Base-by-base conservation (phyloP, 2,888 invertebrate species). In the Dryadula phaetusa region DNA sequence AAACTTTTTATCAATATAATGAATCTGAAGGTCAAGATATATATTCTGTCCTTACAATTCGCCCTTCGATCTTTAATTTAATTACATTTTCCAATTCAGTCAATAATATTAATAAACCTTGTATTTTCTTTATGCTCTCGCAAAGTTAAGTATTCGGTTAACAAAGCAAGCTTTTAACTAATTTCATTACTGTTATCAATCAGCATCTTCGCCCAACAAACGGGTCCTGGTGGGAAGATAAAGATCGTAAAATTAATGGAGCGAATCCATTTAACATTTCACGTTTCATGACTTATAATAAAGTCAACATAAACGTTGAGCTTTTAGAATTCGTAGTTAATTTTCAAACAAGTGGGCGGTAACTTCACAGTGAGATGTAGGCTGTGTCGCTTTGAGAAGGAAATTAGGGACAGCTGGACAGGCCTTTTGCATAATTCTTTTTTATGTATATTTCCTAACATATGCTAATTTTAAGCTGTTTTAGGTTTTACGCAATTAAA, bases 221-320 rank as follows among this genome's bases (percentile, higher is more conserved):
- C 61, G 16, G 49, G 37, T 14, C n/a, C 37, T 62, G 44, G 62
- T 63, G 46, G 64, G 49, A 66, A 66, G 61, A 66, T 70, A 60
- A 62, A 65, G 34, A 67, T 67, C 67, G 53, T 65, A 54, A 70
- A 70, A 63, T 70, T 65, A 67, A 67, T 63, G 64, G 58, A 28
- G 52, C 58, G 70, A 62, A 60, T 37, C 16, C 22, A 32, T 47
- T 56, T 42, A 62, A 69, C 60, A 66, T 67, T 69, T 62, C 42
- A 28, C 49, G 32, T 52, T 65, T 70, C 70, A 67, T 46, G 62
- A 44, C 40, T 46, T 47, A 53, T 46, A 58, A 34, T 56, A 46
- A 70, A 20, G 20, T 54, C 40, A 56, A 49, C 61, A 64, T 66
- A 61, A 66, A 66, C 42, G 66, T 42, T 47, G 34, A 28, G n/a